Evolutionary conservation across 2,888 invertebrate species (phyloP).

Genomic region (Chloroclystis v-ata): DNA sequence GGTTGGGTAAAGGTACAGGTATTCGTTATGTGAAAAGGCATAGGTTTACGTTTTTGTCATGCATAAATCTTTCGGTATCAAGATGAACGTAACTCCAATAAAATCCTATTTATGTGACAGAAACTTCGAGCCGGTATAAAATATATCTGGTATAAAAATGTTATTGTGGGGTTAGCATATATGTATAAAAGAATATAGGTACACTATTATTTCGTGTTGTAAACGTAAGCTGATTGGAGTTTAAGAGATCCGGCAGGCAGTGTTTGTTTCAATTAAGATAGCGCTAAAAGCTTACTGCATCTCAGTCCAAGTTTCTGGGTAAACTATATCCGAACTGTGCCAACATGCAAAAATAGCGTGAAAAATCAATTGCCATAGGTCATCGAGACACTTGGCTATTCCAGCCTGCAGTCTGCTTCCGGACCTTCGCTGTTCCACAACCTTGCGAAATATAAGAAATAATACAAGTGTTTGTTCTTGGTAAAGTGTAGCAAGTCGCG

Average conservation of each 20-base stretch:
- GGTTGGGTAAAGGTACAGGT: too few species aligned
- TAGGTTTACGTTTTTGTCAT: slow-evolving; percentile 9
- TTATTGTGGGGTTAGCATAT: too few species aligned
- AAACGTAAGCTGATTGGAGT: too few species aligned
- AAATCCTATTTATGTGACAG: neutral
- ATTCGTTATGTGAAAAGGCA: slow-evolving; percentile 17
- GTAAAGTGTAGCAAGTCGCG: slow-evolving; percentile 17
- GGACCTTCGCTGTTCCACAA: slow-evolving; percentile 52
- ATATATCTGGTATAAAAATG: too few species aligned
- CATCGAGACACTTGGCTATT: slow-evolving; percentile 48
- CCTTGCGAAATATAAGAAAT: slow-evolving; percentile 29
- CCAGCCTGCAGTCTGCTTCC: slow-evolving; percentile 55
- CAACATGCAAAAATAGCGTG: slow-evolving; percentile 67
- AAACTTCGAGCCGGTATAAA: too few species aligned
- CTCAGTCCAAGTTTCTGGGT: slow-evolving; percentile 12
- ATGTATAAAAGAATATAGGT: too few species aligned
- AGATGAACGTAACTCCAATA: slow-evolving; percentile 25
- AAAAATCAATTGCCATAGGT: slow-evolving; percentile 64
- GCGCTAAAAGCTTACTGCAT: slow-evolving; percentile 1
- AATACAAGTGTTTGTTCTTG: slow-evolving; percentile 5
- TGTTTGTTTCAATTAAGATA: slow-evolving; percentile 2
- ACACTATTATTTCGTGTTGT: too few species aligned
- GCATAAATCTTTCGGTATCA: slow-evolving; percentile 18
- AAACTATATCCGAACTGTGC: slow-evolving; percentile 39
- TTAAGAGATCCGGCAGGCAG: neutral